Conservation (phyloP, 2,888 invertebrate species). For the Ennomos quercinarius region DNA sequence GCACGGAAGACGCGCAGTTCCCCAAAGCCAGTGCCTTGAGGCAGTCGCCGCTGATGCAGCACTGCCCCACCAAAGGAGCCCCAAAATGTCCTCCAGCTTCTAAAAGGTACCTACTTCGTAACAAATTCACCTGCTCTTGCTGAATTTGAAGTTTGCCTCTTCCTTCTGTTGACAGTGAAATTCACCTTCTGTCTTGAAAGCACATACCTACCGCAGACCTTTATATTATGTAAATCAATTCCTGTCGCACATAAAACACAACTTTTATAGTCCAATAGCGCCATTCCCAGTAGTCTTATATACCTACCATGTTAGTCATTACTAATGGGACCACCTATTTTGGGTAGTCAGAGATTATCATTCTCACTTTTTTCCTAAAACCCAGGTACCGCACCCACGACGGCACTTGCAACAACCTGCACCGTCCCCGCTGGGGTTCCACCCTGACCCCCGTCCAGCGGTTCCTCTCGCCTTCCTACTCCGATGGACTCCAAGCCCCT, state of each 20-base stretch:
- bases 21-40: conserved; percentile 72
- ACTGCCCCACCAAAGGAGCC: conserved; percentile 88
- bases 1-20: conserved; percentile 69
- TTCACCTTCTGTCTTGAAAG: no score
- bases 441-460: conserved; percentile 93
- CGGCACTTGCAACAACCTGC: conserved; percentile 95
- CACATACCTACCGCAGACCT: no score
- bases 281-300: no score
- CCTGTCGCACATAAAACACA: no score
- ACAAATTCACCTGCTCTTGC: no score
- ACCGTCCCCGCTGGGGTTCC: conserved; percentile 91
- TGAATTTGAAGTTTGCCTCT: no score
- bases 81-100: conserved; percentile 90
- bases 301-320: no score
- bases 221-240: no score
- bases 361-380: not conserved
- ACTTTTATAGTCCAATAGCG: no score
- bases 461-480: conserved; percentile 92
- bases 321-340: no score
- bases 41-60: conserved; percentile 82
- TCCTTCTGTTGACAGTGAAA: no score
- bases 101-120: conserved; percentile 71
- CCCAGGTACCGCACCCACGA: conserved; percentile 92
- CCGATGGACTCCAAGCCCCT: conserved; percentile 88
- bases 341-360: no score